Evolutionary conservation across 2,797 vertebrate genomes (phyloP), one percentile per base, ranked within the genome.

Genomic region (Silurus aristotelis): DNA sequence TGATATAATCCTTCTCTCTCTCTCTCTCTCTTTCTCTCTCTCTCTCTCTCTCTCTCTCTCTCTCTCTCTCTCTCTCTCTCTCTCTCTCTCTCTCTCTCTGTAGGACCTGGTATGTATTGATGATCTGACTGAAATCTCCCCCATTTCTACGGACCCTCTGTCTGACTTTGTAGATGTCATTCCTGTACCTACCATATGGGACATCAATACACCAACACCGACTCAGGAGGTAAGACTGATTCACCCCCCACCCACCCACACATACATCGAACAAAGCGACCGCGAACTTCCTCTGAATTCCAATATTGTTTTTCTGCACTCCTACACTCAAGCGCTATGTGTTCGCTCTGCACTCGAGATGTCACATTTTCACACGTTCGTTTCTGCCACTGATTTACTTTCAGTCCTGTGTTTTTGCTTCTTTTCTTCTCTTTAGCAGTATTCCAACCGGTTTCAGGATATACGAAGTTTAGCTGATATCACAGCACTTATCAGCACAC

Each of bases 131-230:
- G 96, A 94, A 78, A 95, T 94, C 88, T 97, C 97, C 82, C 92
- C 98, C 87, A 97, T 99, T 0, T 97, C 98, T 10, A 95, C 97
- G 0, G 97, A 98, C 92, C 99, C 98, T 6, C 94, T 98, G 87
- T 98, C 97, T 0, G 97, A 97, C 89, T 98, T 98, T 25, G 95
- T 93, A 0, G 97, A 97, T 0, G 96, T 97, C 86, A 96, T 86
- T 90, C 92, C 95, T 0, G 96, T 98, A 89, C 97, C 97, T 88
- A 99, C 97, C 2, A 87, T 99, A 86, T 99, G 97, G 97, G 98
- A 99, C 8, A 86, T 98, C 89, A 97, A 88, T 93, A 96, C 95
- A 0, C 92, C 96, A 3, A 91, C 96, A 90, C 94, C 95, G 75
- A 94, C 89, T 95, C 96, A 95, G 31, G 88, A 94, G 87, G 88